Base-by-base conservation (phyloP, 2,797 vertebrate genomes). In the Nyctalus aviator region DNA sequence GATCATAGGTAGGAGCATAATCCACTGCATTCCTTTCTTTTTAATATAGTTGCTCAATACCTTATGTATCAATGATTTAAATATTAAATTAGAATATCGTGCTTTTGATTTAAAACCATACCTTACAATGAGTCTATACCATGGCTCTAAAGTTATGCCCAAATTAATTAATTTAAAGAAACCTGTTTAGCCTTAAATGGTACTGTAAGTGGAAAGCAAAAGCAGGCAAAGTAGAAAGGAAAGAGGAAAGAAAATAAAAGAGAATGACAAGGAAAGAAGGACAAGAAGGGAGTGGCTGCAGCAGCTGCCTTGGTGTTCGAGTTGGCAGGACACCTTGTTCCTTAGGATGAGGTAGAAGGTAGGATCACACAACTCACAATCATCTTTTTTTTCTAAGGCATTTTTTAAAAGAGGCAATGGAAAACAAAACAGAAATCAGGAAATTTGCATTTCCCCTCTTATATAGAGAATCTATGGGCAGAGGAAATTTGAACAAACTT, bases 121-220 rank as follows among this genome's bases (percentile, higher is more conserved):
- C 90, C 25, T 68, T 82, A 88, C 17, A 66, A 83, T 66, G 57
- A 77, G 9, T 55, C 66, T 75, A 90, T 64, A 77, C 50, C n/a
- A 73, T 25, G 30, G 30, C 18, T 91, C 71, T 94, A 84, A 37
- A 90, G 69, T 84, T 75, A 72, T 44, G 68, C n/a, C 18, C 50
- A 50, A 96, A 86, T 75, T 89, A 84, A 90, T 66, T 59, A 92
- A 92, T n/a, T 79, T 71, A 90, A 89, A 95, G 46, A 25, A 81
- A 59, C 2, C 50, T 59, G 4, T 62, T 69, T 89, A 87, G 76
- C 35, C 46, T 83, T 90, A 78, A 86, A 27, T 77, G 57, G n/a
- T 77, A 77, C 23, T 71, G 2, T 35, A 55, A 14, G 23, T 41
- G 0, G 46, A 62, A 84, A 84, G n/a, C 59, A 94, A 91, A 95